phyloP scores from a whole-genome alignment of 2,797 vertebrate species.

The Halcyon leucocephala region DNA sequence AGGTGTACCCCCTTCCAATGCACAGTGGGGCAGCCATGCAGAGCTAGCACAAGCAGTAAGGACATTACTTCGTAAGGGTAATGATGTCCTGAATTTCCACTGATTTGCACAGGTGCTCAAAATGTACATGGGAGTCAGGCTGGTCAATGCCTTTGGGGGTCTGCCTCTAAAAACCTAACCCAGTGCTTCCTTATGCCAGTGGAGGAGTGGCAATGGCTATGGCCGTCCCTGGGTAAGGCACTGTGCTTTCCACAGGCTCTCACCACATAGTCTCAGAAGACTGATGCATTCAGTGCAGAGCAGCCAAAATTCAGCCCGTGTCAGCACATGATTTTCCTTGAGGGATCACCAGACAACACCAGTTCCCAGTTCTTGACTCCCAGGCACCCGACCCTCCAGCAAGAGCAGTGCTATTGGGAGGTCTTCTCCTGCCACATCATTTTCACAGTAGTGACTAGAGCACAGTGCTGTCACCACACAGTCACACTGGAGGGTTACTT shows the following conservation, averaged over 20 bases:
- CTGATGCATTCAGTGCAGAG: background rate
- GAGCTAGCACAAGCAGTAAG: background rate
- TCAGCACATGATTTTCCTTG: background rate
- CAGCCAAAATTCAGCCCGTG: background rate
- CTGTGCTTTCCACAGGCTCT: background rate
- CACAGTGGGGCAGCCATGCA: accelerated
- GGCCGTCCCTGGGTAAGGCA: background rate
- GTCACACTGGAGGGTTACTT: background rate
- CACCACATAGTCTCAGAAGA: background rate
- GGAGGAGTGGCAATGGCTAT: background rate
- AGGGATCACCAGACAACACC: background rate
- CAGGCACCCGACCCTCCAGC: accelerated
- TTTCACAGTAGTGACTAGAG: background rate
- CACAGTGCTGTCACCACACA: background rate
- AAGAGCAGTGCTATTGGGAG: background rate
- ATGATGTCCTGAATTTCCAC: background rate
- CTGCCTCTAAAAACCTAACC: background rate
- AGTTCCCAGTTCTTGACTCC: background rate
- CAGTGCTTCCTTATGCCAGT: background rate
- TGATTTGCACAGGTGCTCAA: background rate
- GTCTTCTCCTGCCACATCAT: background rate
- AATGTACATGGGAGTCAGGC: background rate
- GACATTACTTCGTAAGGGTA: accelerated
- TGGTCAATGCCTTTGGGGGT: background rate
- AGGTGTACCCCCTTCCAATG: background rate